phyloP scores from a whole-genome alignment of 2,113 vertebrate genomes.

The Phrynosoma blainvillii region DNA sequence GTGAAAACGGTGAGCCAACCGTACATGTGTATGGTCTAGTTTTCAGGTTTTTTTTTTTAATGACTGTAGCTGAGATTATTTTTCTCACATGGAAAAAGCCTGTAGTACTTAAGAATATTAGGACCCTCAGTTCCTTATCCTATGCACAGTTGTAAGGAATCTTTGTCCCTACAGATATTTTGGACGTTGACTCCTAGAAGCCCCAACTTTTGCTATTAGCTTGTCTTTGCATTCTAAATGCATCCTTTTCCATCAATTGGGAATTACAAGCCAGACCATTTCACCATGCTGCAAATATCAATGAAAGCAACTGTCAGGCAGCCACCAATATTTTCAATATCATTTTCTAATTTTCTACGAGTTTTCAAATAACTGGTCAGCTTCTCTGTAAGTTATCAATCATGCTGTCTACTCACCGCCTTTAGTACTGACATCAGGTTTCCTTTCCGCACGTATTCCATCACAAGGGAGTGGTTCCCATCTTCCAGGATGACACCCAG shows the following conservation, averaged over 20 bases:
- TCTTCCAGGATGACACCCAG: conserved; percentile 92
- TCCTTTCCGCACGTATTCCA: conserved; percentile 90
- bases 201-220: not conserved
- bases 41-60: no score
- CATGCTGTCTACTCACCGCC: conserved; percentile 70
- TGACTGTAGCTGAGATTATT: no score
- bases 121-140: no score
- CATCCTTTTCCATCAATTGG: not conserved
- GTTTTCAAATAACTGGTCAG: not conserved
- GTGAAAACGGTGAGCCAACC: no score
- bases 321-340: not conserved
- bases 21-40: no score
- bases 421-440: conserved; percentile 89
- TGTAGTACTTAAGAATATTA: no score
- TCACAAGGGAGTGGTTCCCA: conserved; percentile 89
- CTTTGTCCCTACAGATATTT: not conserved
- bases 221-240: not conserved
- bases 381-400: not conserved
- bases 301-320: not conserved
- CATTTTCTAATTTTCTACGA: not conserved
- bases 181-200: not conserved
- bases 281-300: not conserved
- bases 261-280: not conserved
- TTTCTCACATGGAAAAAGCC: no score
- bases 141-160: not conserved